phyloP scores from a whole-genome alignment of 2,113 vertebrate genomes.

The Salvator merianae region DNA sequence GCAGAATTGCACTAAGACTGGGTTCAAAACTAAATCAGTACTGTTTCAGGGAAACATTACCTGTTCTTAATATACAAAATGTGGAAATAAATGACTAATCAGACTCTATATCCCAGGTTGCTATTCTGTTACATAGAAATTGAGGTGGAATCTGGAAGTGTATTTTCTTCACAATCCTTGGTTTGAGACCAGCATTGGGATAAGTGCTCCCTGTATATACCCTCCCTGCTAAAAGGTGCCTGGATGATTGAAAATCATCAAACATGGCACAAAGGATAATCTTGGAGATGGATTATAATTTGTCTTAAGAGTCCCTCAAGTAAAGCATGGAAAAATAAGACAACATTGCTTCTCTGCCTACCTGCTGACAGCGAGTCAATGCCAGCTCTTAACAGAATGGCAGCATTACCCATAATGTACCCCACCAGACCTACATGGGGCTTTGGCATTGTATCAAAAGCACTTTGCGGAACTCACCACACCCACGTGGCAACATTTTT shows the following conservation, averaged over 20 bases:
- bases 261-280: too few relatives aligned
- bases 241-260: background rate
- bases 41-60: background rate
- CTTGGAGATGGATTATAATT: background rate
- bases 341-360: background rate
- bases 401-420: too few relatives aligned
- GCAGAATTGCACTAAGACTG: background rate
- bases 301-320: background rate
- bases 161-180: background rate
- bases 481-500: too few relatives aligned
- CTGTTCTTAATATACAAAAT: background rate
- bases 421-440: too few relatives aligned
- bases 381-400: too few relatives aligned
- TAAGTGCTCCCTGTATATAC: background rate
- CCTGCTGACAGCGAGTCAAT: too few relatives aligned
- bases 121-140: background rate
- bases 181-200: background rate
- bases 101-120: background rate
- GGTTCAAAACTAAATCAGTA: background rate
- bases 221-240: background rate
- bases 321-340: background rate
- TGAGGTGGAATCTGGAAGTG: background rate
- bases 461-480: too few relatives aligned
- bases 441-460: too few relatives aligned
- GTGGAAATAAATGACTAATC: background rate